phyloP scores from a whole-genome alignment of 2,113 vertebrate genomes.

The Micromys minutus region DNA sequence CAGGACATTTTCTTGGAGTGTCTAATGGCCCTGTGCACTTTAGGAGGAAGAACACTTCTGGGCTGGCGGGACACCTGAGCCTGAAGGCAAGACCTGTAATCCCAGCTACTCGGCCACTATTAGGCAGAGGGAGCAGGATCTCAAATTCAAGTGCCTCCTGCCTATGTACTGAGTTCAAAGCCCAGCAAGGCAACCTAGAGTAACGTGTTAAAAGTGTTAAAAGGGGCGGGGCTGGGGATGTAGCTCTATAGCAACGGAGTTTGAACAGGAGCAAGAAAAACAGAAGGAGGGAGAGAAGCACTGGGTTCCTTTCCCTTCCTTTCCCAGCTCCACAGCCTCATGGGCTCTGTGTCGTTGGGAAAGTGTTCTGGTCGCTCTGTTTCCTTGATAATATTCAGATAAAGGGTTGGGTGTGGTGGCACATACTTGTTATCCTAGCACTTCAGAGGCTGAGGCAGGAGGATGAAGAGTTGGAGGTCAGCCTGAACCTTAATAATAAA shows the following conservation, averaged over 20 bases:
- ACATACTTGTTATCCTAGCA: neutral
- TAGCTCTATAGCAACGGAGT: no score
- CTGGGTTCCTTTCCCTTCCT: neutral
- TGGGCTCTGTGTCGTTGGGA: neutral
- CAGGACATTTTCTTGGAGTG: neutral
- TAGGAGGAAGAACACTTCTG: neutral
- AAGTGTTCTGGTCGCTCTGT: neutral
- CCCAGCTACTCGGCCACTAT: neutral
- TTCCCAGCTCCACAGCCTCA: neutral
- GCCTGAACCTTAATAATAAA: neutral
- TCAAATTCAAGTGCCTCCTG: neutral
- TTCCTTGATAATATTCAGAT: neutral
- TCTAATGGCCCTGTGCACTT: neutral
- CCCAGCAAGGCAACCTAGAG: neutral
- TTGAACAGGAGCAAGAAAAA: neutral
- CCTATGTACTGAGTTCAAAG: neutral
- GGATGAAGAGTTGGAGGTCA: neutral
- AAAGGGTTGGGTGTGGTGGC: neutral
- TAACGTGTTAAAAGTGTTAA: neutral
- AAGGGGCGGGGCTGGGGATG: neutral
- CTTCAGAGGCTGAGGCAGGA: neutral
- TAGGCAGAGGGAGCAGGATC: neutral
- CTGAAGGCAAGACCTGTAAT: neutral
- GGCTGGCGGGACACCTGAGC: neutral
- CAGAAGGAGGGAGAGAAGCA: neutral